Conservation (phyloP, 53 echinoderm and acorn worm species). For the Holothuria leucospilota region DNA sequence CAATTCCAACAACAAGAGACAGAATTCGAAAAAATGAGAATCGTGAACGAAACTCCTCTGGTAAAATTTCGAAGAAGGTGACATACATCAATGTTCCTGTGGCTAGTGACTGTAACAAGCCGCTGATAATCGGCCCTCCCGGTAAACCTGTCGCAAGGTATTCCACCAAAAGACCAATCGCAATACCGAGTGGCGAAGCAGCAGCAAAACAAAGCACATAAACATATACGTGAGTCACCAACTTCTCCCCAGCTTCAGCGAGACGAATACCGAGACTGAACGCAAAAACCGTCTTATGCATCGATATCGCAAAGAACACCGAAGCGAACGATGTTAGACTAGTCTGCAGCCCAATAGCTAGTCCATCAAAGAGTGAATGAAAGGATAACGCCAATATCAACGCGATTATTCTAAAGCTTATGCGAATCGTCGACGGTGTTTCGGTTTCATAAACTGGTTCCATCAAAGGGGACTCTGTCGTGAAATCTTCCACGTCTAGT, state of each 20-base stretch:
- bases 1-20: constrained; percentile 7
- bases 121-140: constrained; percentile 24
- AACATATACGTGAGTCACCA: constrained; percentile 14
- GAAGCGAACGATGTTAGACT: constrained; percentile 26
- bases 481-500: background rate
- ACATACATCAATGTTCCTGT: constrained; percentile 63
- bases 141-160: constrained; percentile 54
- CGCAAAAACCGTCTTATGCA: constrained; percentile 74
- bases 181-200: constrained; percentile 66
- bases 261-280: constrained; percentile 74
- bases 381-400: constrained; percentile 57
- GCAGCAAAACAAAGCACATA: constrained; percentile 60
- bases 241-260: constrained; percentile 19
- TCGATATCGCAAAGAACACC: constrained; percentile 59
- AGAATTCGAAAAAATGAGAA: background rate
- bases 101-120: constrained; percentile 63
- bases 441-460: constrained; percentile 7
- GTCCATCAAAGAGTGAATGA: constrained; percentile 74
- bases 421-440: background rate
- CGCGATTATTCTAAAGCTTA: constrained; percentile 29
- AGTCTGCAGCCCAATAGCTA: constrained; percentile 58
- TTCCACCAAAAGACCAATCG: constrained; percentile 49
- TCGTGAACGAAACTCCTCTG: constrained; percentile 9
- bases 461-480: constrained; percentile 22
- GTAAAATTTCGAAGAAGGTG: constrained; percentile 63